A percentile compares a stretch with the other conserved stretches of the same genome.
phyloP scores from a whole-genome alignment of 2,888 invertebrate genomes.

The Polylopha cassiicola region DNA sequence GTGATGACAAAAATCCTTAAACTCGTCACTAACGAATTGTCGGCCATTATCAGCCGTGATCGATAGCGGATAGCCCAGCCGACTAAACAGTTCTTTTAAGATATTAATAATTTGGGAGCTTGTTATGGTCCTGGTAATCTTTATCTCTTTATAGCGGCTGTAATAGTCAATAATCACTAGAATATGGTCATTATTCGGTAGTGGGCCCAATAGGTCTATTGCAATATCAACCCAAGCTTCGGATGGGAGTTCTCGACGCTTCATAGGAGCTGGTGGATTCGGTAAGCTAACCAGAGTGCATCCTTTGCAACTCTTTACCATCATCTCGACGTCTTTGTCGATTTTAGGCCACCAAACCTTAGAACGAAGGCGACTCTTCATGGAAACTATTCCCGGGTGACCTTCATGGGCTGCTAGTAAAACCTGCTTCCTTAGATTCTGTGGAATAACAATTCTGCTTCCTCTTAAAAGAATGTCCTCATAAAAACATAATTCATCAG shows the following conservation, averaged over 20 bases:
- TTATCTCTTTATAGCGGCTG: constrained; percentile 13
- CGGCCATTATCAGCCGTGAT: too few species aligned
- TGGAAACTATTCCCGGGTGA: constrained; percentile 28
- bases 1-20: too few species aligned
- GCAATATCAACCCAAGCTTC: constrained; percentile 17
- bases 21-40: too few species aligned
- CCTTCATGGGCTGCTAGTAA: constrained; percentile 31
- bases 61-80: neutral
- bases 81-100: constrained; percentile 10
- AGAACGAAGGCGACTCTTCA: constrained; percentile 28
- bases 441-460: constrained; percentile 7
- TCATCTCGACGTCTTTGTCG: constrained; percentile 32
- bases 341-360: constrained; percentile 47
- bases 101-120: neutral
- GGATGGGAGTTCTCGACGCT: constrained; percentile 12
- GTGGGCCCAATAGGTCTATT: constrained; percentile 14
- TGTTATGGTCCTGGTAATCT: constrained; percentile 2
- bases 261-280: constrained; percentile 19
- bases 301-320: constrained; percentile 23
- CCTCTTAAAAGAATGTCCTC: constrained; percentile 3
- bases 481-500: constrained; percentile 11
- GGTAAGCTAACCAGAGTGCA: constrained; percentile 26
- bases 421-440: constrained; percentile 14
- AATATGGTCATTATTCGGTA: constrained; percentile 8
- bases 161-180: constrained; percentile 14